phyloP scores from a whole-genome alignment of 2,888 invertebrate genomes.

The Hoplodrina blanda region DNA sequence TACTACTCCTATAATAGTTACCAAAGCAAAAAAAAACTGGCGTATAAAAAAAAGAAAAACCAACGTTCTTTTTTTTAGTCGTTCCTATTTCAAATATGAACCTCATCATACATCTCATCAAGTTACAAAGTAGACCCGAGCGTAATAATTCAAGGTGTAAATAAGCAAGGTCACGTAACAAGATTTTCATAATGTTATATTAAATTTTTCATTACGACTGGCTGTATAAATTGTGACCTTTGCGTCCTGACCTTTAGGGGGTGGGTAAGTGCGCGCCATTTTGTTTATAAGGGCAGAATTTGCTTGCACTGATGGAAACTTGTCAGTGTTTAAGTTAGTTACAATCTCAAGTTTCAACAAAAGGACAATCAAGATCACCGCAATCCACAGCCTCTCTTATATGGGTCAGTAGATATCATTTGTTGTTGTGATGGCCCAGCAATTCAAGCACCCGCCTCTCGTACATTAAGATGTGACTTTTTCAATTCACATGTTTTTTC shows the following conservation, averaged over 20 bases:
- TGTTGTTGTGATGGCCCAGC: too few species aligned
- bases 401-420: too few species aligned
- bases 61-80: not conserved
- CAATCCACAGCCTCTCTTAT: not conserved
- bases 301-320: conserved; percentile 3
- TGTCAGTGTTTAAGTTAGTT: not conserved
- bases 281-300: conserved; percentile 38
- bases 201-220: conserved; percentile 56
- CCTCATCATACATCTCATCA: conserved; percentile 30
- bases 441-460: too few species aligned
- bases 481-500: too few species aligned
- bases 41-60: not conserved
- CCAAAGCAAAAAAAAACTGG: not conserved
- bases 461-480: too few species aligned
- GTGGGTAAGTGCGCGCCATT: conserved; percentile 29
- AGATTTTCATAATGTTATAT: conserved; percentile 58
- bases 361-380: not conserved
- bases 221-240: conserved; percentile 48
- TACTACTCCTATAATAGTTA: not conserved
- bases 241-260: conserved; percentile 36
- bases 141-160: conserved; percentile 41
- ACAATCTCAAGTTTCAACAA: too few species aligned
- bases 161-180: conserved; percentile 39
- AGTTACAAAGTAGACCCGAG: conserved; percentile 4
- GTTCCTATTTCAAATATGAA: conserved; percentile 1